Evolutionary conservation across 2,888 invertebrate genomes (phyloP).

Genomic region (Drosophila monieri): DNA sequence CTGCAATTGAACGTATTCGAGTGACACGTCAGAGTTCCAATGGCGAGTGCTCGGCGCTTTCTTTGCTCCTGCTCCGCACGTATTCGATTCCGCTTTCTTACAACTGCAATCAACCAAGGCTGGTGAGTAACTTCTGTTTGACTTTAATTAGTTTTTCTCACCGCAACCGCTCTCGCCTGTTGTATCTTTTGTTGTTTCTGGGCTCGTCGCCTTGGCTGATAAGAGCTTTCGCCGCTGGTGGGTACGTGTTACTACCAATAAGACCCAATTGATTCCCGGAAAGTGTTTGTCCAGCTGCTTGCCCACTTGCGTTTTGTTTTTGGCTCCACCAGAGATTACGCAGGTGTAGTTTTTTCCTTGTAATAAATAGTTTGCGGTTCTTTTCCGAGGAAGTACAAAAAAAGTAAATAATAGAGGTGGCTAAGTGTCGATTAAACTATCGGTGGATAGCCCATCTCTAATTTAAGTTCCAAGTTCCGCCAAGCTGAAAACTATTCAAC

Average conservation of each 20-base stretch:
- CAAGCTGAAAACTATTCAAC: too few species aligned
- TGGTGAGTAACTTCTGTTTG: constrained; percentile 19
- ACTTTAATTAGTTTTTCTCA: constrained; percentile 37
- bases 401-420: neutral
- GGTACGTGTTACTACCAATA: constrained; percentile 1
- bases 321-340: neutral
- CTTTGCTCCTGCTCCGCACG: constrained; percentile 9
- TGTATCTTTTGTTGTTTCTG: constrained; percentile 22
- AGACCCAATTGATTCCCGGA: neutral
- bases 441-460: too few species aligned
- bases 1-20: constrained; percentile 5
- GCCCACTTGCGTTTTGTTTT: neutral
- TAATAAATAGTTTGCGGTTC: neutral
- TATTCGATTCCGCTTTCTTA: constrained; percentile 10
- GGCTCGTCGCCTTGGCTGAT: constrained; percentile 38
- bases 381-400: neutral
- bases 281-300: constrained; percentile 5
- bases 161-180: constrained; percentile 7
- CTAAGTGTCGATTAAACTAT: too few species aligned
- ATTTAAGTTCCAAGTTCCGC: too few species aligned
- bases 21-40: constrained; percentile 61
- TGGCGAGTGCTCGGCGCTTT: constrained; percentile 7
- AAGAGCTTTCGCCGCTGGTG: constrained; percentile 45
- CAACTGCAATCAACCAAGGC: constrained; percentile 8
- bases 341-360: neutral